Evolutionary conservation across 1,140 invertebrate species (phyloP).

Genomic region (Micrasema minimum): DNA sequence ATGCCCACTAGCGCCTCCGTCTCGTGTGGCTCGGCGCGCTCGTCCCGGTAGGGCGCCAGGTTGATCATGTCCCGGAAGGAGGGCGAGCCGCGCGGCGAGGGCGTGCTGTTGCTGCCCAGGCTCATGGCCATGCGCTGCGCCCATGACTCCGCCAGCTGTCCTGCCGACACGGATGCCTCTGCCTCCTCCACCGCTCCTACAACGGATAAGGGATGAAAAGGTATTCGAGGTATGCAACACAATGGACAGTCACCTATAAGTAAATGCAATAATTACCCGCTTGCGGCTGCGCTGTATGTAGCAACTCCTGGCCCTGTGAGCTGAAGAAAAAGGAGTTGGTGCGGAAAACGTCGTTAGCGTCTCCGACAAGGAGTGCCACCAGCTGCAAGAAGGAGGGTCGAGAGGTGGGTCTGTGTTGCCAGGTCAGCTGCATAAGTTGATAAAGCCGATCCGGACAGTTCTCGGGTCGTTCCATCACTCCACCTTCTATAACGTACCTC

Average conservation of each 20-base stretch:
- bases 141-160: slow-evolving; percentile 7
- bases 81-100: slow-evolving; percentile 6
- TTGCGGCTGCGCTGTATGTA: slow-evolving; percentile 58
- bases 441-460: slow-evolving; percentile 93
- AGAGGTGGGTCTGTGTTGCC: slow-evolving; percentile 79
- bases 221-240: too few relatives aligned
- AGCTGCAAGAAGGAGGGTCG: slow-evolving; percentile 89
- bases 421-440: slow-evolving; percentile 89
- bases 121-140: not conserved
- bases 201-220: not conserved
- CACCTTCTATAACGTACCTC: slow-evolving; percentile 89
- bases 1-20: slow-evolving; percentile 43
- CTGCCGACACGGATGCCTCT: slow-evolving; percentile 26
- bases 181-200: slow-evolving; percentile 39
- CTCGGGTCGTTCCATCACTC: slow-evolving; percentile 92
- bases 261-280: slow-evolving; percentile 53
- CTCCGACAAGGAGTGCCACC: slow-evolving; percentile 72
- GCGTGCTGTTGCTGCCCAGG: slow-evolving; percentile 38
- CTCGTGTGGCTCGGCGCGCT: slow-evolving; percentile 46
- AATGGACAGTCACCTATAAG: too few relatives aligned
- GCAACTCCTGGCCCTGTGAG: slow-evolving; percentile 70
- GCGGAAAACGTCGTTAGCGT: slow-evolving; percentile 72
- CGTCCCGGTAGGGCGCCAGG: slow-evolving; percentile 37
- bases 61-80: slow-evolving; percentile 44
- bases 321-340: slow-evolving; percentile 84